Evolutionary conservation across 2,113 vertebrate species (phyloP), one percentile per base, ranked within the genome.

Genomic region (Megaleporinus macrocephalus): DNA sequence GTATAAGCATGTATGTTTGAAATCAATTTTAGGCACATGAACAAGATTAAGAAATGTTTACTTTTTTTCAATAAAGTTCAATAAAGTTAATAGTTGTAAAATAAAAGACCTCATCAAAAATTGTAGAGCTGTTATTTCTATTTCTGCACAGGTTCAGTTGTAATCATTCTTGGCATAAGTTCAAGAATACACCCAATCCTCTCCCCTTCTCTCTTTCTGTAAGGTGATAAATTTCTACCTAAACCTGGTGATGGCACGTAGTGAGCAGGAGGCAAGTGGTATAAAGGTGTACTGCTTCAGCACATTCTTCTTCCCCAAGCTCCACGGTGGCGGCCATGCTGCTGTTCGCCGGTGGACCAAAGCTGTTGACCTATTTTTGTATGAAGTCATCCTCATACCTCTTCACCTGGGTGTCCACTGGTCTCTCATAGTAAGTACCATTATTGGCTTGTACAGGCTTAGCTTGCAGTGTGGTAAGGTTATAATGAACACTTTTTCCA

Each of bases 221-320:
- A 30, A 97, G 97, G 92, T 99, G 55, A 96, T 99, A 61, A 98
- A 99, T 92, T 99, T 99, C 94, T 99, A 99, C 92, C 93, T 99
- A 87, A 93, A 91, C 84, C 94, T 99, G 83, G 86, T 99, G 76
- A 83, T 96, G 90, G 95, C 96, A 85, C 95, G 95, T 77, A 92
- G 85, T 74, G 95, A 93, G 63, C 87, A 91, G 22, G 88, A 91
- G 15, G 88, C 88, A 41, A 89, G 88, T 0, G 91, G 90, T 59
- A 90, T 93, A 36, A 83, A 90, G 80, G 94, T 96, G 79, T 95
- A 97, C 76, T 94, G 93, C 29, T 98, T 99, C 77, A 99, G 90
- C 90, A 98, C 97, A 55, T 99, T 99, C 90, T 98, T 99, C 86
- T 97, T 95, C 51, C 93, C 95, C 1, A 98, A 97, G 85, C 89